Evolutionary conservation across 2,113 vertebrate genomes (phyloP).

Genomic region (Poicephalus meyeri): DNA sequence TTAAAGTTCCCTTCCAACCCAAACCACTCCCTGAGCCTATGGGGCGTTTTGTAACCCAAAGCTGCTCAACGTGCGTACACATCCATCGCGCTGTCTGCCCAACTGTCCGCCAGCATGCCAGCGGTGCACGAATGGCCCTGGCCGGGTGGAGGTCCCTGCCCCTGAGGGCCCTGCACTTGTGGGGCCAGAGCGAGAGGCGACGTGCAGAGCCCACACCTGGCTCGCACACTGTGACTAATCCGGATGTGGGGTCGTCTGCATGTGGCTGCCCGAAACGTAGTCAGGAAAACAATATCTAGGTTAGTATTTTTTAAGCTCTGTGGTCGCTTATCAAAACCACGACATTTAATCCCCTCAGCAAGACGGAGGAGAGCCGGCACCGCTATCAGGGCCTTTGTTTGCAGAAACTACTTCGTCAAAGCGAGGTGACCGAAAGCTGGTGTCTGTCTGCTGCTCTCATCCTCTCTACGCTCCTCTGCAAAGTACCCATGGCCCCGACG

Average conservation of each 20-base stretch:
- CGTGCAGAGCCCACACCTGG: not conserved
- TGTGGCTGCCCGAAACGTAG: not conserved
- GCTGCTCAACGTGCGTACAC: not conserved
- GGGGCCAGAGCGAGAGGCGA: not conserved
- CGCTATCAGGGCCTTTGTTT: not conserved
- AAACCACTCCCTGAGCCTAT: not conserved
- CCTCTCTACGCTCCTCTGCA: not conserved
- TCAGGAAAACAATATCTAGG: not conserved
- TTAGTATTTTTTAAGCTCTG: not conserved
- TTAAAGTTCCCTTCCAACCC: not conserved
- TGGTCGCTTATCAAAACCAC: fast-evolving
- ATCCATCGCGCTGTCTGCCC: not conserved
- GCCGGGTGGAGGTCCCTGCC: not conserved
- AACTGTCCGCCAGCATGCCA: fast-evolving
- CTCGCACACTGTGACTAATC: not conserved
- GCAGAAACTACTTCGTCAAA: not conserved
- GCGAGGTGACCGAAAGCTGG: not conserved
- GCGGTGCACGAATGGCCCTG: not conserved
- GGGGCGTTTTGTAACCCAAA: not conserved
- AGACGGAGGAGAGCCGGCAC: not conserved
- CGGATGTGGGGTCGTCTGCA: fast-evolving
- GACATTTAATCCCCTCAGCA: not conserved
- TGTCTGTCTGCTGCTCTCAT: not conserved
- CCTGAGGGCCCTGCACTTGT: not conserved
- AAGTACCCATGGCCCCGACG: not conserved